Base-by-base conservation (phyloP, 2,113 vertebrate species). In the Triplophysa rosa region DNA sequence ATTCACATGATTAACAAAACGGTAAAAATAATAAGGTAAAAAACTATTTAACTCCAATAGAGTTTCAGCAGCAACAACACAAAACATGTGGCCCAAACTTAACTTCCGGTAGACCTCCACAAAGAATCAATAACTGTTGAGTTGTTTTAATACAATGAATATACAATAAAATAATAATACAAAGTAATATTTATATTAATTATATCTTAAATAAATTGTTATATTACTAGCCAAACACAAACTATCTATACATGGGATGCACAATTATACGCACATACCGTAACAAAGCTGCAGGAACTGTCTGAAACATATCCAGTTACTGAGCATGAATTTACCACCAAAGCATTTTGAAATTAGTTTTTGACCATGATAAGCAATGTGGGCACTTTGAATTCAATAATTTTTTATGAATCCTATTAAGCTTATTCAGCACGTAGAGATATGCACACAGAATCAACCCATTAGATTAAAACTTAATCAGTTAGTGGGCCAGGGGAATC, bases 381-480 rank as follows among this genome's bases (percentile, higher is more conserved):
- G 11, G 7, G 54, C 19, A 37, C 26, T 40, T 71, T 54, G 21
- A 72, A 72, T n/a, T 64, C 24, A 2, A 64, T 23, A 54, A 65
- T 33, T 64, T 54, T 65, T 17, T 65, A 66, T 10, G 24, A 77
- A 54, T 13, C 45, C 9, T 61, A 33, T 76, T 65, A 65, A 24
- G 62, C 45, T 54, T 33, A 52, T 77, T 16, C 62, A 77, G 8
- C 45, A 52, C 1, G 16, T 29, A 75, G 40, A 63, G 17, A 63
- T 63, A 26, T 52, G 24, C 47, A 64, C 62, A 65, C 45, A 77
- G 5, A 59, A 37, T 10, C 11, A 77, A 77, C 3, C 10, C 62
- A 65, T 65, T 66, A 74, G 72, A 77, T 77, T 77, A 66, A 66
- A 75, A 77, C 3, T 10, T 37, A 37, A 77, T 77, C 61, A 65